A percentile compares a stretch with the other conserved stretches of the same genome.
These are phyloP conservation scores for Neodon shergylaensis DNA, from an alignment of 2,113 vertebrate species.

Conservation along the genomic window DNA sequence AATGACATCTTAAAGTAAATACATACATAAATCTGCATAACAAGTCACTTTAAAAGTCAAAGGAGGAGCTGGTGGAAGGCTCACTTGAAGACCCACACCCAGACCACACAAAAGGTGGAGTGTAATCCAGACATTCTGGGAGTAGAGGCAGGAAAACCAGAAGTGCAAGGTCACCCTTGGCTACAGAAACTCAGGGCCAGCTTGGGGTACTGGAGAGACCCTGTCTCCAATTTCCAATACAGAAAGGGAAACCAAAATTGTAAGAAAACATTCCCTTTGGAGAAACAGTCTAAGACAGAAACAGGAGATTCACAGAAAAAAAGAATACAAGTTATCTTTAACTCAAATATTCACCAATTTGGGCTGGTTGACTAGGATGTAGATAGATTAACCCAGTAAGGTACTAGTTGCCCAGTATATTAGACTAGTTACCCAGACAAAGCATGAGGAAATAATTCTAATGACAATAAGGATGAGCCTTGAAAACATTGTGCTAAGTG, in stretches of 20 bases:
- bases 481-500: background rate
- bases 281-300: background rate
- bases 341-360: background rate
- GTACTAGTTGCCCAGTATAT: background rate
- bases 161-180: background rate
- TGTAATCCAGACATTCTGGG: background rate
- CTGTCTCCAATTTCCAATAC: background rate
- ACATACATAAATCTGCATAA: background rate
- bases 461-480: background rate
- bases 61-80: background rate
- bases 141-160: background rate
- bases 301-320: conserved; percentile 10
- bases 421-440: background rate
- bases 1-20: background rate
- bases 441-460: background rate
- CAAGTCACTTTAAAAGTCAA: background rate
- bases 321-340: background rate
- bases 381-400: background rate
- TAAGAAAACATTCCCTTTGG: background rate
- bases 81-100: background rate
- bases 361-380: background rate
- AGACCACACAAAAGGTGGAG: background rate
- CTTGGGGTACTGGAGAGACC: background rate
- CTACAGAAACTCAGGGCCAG: background rate
- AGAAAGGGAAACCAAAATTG: background rate